Evolutionary conservation across 2,797 vertebrate genomes (phyloP), one percentile per base, ranked within the genome.

Genomic region (Mormyrops boulengeri): DNA sequence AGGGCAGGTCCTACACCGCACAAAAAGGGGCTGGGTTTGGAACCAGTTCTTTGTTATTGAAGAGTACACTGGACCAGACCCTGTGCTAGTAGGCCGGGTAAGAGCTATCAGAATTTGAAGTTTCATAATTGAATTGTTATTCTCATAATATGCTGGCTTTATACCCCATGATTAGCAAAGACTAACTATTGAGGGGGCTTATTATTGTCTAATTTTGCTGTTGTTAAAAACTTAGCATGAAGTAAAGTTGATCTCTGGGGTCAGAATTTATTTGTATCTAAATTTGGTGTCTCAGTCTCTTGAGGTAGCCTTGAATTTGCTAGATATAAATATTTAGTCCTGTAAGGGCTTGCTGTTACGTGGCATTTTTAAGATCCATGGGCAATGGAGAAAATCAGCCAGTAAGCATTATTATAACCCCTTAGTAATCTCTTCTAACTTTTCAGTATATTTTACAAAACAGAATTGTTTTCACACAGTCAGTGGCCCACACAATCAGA

Each of bases 1-100:
- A 90, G 98, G 98, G 0, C 98, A 99, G 93, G 97, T 99, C 41
- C 96, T 99, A 49, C 98, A 99, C 91, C 96, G 98, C 41, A 98
- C 98, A 34, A 73, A 73, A 38, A 34, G 66, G 66, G 66, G 66
- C 30, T 73, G 66, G 66, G 66, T 73, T 73, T 99, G 98, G 98
- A 99, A 99, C 93, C 98, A 99, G 94, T 99, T 99, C 96, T 99
- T 99, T 82, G 98, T 99, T 87, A 99, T 99, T 73, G 98, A 99
- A 91, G 98, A 99, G 94, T 99, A 99, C 93, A 99, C 98, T 0
- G 98, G 98, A 89, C 98, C 98, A 0, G 98, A 99, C 93, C 98
- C 98, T 0, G 98, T 99, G 90, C 96, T 99, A 9, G 98, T 99
- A 90, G 98, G 98, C 94, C 96, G 98, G 96, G 98, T 99, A 91